Evolutionary conservation across 2,888 invertebrate genomes (phyloP).

Genomic region (Meteorus cinctellus): DNA sequence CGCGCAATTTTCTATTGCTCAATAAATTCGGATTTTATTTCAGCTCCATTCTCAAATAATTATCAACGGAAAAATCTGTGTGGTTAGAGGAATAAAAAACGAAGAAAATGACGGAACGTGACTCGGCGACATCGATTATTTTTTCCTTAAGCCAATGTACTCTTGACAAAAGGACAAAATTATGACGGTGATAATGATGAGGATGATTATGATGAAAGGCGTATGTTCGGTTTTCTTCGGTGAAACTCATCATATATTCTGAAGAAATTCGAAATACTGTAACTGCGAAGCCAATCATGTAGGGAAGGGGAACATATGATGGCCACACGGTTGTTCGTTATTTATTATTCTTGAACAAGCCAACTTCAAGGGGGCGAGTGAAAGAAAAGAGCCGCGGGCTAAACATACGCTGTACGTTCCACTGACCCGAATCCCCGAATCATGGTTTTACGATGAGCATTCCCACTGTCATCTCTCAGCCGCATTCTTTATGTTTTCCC

Average conservation of each 20-base stretch:
- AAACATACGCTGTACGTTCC: conserved; percentile 49
- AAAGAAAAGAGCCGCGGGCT: conserved; percentile 45
- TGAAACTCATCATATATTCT: conserved; percentile 38
- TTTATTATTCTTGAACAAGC: conserved; percentile 47
- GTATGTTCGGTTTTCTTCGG: conserved; percentile 41
- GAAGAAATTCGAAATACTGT: conserved; percentile 41
- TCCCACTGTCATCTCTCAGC: conserved; percentile 34
- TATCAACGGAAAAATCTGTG: not conserved
- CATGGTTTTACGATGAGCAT: conserved; percentile 37
- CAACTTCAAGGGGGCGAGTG: not conserved
- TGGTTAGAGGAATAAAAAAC: conserved; percentile 16
- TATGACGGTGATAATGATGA: not conserved
- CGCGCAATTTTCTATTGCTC: not conserved
- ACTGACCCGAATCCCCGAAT: conserved; percentile 56
- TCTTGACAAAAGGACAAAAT: not conserved
- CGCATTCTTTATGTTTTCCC: conserved; percentile 36
- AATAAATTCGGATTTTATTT: not conserved
- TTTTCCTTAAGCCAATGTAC: not conserved
- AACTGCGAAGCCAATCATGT: conserved; percentile 24
- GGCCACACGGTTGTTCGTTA: conserved; percentile 52
- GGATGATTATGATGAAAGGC: conserved; percentile 66
- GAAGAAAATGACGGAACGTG: conserved; percentile 16
- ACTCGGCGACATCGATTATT: conserved; percentile 27
- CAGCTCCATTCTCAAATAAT: not conserved
- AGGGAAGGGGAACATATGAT: conserved; percentile 28